These are phyloP conservation scores for Alouatta palliata DNA, from an alignment of 2,113 vertebrate species.

Conservation along the genomic window DNA sequence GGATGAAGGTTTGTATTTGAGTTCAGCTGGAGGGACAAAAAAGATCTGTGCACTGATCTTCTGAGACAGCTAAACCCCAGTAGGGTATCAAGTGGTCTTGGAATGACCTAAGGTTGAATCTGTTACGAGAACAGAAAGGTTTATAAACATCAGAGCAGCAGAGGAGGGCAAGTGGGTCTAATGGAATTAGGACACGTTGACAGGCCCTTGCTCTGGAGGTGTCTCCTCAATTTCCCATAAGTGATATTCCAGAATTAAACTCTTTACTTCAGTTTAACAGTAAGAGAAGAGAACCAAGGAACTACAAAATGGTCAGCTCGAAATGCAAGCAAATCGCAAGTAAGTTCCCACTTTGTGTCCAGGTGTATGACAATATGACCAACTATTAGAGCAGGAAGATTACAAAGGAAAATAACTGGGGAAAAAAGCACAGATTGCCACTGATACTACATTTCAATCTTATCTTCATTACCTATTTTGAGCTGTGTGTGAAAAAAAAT, in stretches of 20 bases:
- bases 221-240: background rate
- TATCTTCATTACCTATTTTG: background rate
- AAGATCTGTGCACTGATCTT: background rate
- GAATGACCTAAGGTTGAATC: conserved; percentile 37
- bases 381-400: background rate
- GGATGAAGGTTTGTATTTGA: background rate
- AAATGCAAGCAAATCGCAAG: background rate
- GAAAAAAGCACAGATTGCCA: background rate
- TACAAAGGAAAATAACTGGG: background rate
- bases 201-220: background rate
- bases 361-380: no score
- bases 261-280: background rate
- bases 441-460: background rate
- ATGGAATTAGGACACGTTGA: conserved; percentile 28
- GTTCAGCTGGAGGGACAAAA: conserved; percentile 37
- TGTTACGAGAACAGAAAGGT: background rate
- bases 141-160: conserved; percentile 43
- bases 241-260: background rate
- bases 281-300: background rate
- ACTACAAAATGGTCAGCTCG: background rate
- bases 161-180: background rate
- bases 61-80: conserved; percentile 45
- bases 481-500: background rate
- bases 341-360: background rate
- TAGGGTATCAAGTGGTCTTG: conserved; percentile 51